Conservation (phyloP, 2,888 invertebrate genomes). For the Thymelicus sylvestris region DNA sequence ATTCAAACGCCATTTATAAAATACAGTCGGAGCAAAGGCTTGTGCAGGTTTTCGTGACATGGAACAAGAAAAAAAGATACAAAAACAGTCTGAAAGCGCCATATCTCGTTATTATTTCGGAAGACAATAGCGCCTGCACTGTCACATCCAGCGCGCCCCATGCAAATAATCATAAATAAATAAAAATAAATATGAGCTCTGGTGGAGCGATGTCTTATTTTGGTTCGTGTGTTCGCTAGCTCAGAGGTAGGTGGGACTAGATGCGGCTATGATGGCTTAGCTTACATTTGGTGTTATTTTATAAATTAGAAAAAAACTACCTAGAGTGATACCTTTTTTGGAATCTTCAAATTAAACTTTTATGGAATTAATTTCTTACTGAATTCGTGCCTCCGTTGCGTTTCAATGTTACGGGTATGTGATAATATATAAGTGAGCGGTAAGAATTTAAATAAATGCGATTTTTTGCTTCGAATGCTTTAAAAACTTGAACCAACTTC, state of each 20-base stretch:
- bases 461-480: no score
- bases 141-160: slow-evolving; percentile 80
- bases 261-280: slow-evolving; percentile 42
- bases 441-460: no score
- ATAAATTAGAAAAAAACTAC: no score
- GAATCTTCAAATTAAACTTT: no score
- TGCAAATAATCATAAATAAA: slow-evolving; percentile 84
- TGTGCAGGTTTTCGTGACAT: slow-evolving; percentile 63
- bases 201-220: slow-evolving; percentile 75
- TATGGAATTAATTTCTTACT: no score
- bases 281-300: not conserved
- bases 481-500: no score
- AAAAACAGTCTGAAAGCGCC: slow-evolving; percentile 68
- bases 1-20: slow-evolving; percentile 76
- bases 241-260: slow-evolving; percentile 49
- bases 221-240: slow-evolving; percentile 59
- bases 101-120: slow-evolving; percentile 82
- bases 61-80: slow-evolving; percentile 56
- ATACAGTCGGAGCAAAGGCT: slow-evolving; percentile 56
- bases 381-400: no score
- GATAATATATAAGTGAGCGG: no score
- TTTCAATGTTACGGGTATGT: no score
- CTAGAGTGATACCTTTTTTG: no score
- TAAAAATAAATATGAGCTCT: slow-evolving; percentile 80
- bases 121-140: slow-evolving; percentile 79